A percentile compares a stretch with the other conserved stretches of the same genome.
phyloP scores from a whole-genome alignment of 2,113 vertebrate genomes.

The Glaucomys volans region DNA sequence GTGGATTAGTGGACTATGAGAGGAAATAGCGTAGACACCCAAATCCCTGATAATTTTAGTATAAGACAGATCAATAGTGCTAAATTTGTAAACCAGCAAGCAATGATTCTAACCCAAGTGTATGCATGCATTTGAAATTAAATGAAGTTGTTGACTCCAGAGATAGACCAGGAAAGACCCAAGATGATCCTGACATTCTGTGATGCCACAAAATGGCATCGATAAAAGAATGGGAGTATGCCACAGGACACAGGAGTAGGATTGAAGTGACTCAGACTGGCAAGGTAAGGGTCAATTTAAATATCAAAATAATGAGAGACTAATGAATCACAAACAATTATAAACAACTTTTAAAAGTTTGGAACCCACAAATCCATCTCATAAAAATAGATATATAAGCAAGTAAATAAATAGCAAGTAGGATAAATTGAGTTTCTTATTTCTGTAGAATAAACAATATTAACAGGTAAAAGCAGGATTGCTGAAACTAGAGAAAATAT shows the following conservation, averaged over 20 bases:
- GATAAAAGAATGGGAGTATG: background rate
- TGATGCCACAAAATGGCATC: background rate
- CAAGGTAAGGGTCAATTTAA: background rate
- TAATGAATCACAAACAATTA: background rate
- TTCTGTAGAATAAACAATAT: background rate
- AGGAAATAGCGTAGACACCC: background rate
- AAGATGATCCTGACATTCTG: background rate
- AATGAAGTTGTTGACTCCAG: background rate
- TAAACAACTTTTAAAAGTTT: background rate
- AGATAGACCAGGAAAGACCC: background rate
- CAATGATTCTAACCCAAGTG: background rate
- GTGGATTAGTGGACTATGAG: background rate
- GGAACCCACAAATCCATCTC: background rate
- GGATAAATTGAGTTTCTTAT: background rate
- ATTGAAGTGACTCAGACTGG: background rate
- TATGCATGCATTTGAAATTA: background rate
- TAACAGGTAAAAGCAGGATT: background rate
- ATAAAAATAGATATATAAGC: background rate
- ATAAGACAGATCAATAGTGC: background rate
- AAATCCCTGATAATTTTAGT: background rate
- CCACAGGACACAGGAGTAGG: background rate
- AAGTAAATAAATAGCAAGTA: background rate
- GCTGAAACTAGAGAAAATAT: background rate
- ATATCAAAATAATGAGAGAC: conserved; percentile 32
- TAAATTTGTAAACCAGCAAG: background rate